Base-by-base conservation (phyloP, 2,797 vertebrate genomes). In the Taeniopygia guttata region DNA sequence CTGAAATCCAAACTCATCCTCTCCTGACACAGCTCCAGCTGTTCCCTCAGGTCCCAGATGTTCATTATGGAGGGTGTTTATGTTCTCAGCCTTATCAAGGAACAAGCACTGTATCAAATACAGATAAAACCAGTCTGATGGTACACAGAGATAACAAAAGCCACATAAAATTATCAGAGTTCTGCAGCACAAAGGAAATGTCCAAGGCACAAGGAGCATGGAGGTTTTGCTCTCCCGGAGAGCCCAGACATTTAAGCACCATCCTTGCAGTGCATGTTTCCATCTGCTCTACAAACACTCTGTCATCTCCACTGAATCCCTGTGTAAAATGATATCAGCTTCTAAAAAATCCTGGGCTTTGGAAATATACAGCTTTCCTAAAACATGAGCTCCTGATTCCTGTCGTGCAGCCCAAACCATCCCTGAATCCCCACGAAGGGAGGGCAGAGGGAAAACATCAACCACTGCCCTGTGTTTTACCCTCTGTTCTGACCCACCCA, bases 341-440 rank as follows among this genome's bases (percentile, higher is more conserved):
- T 19, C 69, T 34, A 58, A 34, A 78, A 89, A 17, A 3, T 1
- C 40, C 38, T 42, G 6, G 6, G 7, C 74, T 84, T 51, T 25
- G 58, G 56, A 63, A 86, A 75, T 2, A 22, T 0, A 4, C 13
- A 54, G 54, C 30, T 63, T 27, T 59, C 58, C 87, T 56, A 54
- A 54, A 81, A 16, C 5, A 16, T 1, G 18, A 82, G 51, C 48
- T 81, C 78, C 89, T 34, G 67, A 76, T 23, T 54, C 36, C 8
- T 3, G 27, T 26, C 43, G 62, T 51, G 14, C 48, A 76, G 67
- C 67, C 85, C 36, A 34, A 67, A 56, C 13, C 62, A 45, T 1
- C 42, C 13, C 5, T 13, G 20, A 3, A 12, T 13, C 55, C 63
- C 13, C 70, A 51, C 0, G 0, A 29, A 69, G 73, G 42, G 38